Base-by-base conservation (phyloP, 1,140 invertebrate species). In the Parapsyche elsis region DNA sequence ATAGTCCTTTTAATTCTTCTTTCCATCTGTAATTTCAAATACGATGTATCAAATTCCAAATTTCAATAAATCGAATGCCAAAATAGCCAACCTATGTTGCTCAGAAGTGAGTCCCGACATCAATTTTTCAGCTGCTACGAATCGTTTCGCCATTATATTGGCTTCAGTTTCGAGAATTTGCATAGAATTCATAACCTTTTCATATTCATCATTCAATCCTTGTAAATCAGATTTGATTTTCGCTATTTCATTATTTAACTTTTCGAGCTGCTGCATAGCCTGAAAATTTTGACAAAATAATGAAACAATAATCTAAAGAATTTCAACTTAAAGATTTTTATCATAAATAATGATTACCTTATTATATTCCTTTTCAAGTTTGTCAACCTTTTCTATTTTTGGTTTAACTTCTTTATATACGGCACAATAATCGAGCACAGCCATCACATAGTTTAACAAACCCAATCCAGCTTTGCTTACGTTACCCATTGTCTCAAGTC, bases 351-450 rank as follows among this genome's bases (percentile, higher is more conserved):
- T 21, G 24, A 71, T 80, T 79, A 82, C 79, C 30, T 73, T 61
- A 79, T 85, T 84, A 76, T 82, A 87, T 44, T 95, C 94, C 23
- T 87, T 90, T 85, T 96, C 94, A 9, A 97, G 86, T 59, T 89
- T 89, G 78, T 92, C 91, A 0, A 97, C 94, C 87, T 93, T 93
- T 30, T 97, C 95, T 81, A 94, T 93, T 87, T 97, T 98, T 0
- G 96, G 96, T 87, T 96, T 96, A 0, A 94, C 94, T 86, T 97
- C 95, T 85, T 92, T 92, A 83, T 92, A 96, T 0, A 97, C 95
- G 0, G 92, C 91, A 83, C 95, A 97, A 86, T 97, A 98, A 46
- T 92, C 94, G 57, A 97, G 87, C 0, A 97, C 95, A 19, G 96
- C 96, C 26, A 93, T 90, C 0, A 97, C 93, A 86, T 97, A 97